Conservation (phyloP, 2,113 vertebrate genomes). For the Nansenia antarctica region DNA sequence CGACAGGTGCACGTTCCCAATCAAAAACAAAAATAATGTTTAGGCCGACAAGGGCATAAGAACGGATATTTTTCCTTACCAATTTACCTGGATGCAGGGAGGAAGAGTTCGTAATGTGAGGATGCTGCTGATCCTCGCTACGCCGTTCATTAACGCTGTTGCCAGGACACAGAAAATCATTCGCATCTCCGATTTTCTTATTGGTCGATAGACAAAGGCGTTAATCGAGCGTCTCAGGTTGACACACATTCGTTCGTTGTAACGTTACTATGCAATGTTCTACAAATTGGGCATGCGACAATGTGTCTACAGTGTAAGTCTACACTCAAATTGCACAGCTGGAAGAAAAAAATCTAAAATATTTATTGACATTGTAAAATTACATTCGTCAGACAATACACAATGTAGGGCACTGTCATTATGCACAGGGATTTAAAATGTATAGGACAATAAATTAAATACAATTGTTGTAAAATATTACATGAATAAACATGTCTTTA, state of each 20-base stretch:
- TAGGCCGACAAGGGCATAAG: neutral
- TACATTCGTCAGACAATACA: neutral
- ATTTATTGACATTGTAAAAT: neutral
- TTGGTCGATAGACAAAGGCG: conserved; percentile 24
- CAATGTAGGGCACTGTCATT: neutral
- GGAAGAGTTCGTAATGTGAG: conserved; percentile 14
- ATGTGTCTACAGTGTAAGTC: neutral
- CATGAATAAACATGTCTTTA: neutral
- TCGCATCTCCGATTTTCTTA: neutral
- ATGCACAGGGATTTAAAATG: neutral
- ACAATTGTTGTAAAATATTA: neutral
- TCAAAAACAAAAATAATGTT: neutral
- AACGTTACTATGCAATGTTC: neutral
- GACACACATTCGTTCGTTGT: too few species aligned
- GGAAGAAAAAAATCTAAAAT: neutral
- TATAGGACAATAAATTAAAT: neutral
- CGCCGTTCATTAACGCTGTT: conserved; percentile 52
- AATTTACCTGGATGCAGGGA: conserved; percentile 23
- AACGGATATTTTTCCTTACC: conserved; percentile 44
- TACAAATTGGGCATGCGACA: neutral
- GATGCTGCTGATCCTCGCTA: conserved; percentile 31
- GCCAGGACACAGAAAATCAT: conserved; percentile 37
- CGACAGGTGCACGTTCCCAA: neutral
- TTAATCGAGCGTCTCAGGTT: neutral
- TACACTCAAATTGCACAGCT: neutral